Base-by-base conservation (phyloP, 2,797 vertebrate genomes). In the Podargus strigoides region DNA sequence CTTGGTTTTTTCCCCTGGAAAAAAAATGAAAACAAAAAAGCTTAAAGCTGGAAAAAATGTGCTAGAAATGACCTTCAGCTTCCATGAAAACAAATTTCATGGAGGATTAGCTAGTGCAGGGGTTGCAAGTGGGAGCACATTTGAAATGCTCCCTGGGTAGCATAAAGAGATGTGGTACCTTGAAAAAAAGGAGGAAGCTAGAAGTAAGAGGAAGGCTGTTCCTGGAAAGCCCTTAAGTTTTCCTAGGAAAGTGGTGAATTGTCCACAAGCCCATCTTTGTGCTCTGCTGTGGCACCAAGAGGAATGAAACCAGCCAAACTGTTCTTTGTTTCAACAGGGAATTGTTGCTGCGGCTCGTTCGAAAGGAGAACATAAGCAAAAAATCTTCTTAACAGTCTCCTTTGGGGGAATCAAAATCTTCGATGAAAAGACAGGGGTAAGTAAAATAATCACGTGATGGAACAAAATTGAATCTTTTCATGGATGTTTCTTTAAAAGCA, bases 321-420 rank as follows among this genome's bases (percentile, higher is more conserved):
- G 26, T 74, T 96, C 73, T 94, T 97, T 96, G 66, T 97, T 97
- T 96, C 96, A 77, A 89, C 90, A 99, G 99, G 99, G 99, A 92
- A 97, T 99, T 90, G 99, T 98, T 94, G 99, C 99, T 93, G 98
- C 98, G 6, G 98, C 98, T 28, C 98, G 99, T 90, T 99, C 99
- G 36, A 99, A 99, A 98, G 99, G 99, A 96, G 99, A 99, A 93
- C 99, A 99, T 98, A 99, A 99, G 96, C 99, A 99, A 98, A 99
- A 99, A 97, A 98, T 99, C 98, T 99, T 99, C 98, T 98, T 99
- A 96, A 99, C 99, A 10, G 98, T 99, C 96, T 99, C 99, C 98
- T 99, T 99, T 84, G 99, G 99, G 96, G 99, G 99, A 97, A 99
- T 99, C 98, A 99, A 99, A 98, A 99, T 99, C 98, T 99, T 99